Base-by-base conservation (phyloP, 2,888 invertebrate species). In the Heliconius charithonia region DNA sequence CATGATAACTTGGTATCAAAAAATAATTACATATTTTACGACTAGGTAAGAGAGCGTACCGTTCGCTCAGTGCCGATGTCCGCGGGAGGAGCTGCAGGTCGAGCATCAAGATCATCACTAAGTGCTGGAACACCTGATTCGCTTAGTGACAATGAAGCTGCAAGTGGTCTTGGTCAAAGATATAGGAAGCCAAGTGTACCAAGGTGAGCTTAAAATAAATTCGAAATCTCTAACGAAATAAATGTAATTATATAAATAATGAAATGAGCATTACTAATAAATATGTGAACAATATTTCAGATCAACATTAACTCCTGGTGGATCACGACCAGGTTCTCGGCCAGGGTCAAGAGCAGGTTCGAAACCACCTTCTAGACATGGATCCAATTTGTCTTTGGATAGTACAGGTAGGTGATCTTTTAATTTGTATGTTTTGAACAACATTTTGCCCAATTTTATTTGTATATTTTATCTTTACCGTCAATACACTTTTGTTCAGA, bases 331-430 rank as follows among this genome's bases (percentile, higher is more conserved):
- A 67, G 96, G 97, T 80, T 98, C 98, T 80, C 96, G 98, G 86
- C 97, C 98, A 69, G 97, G 97, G 56, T 98, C 98, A 83, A 96
- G 98, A 84, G 96, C 97, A 81, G 98, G 98, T 81, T 98, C 98
- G 82, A 98, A 98, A 91, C 98, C 99, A 83, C 98, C 98, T 32
- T 98, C 98, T 84, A 96, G 98, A 85, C 98, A 98, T 88, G 98
- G 98, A 83, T 99, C 99, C 70, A 98, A 98, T 88, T 96, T 98
- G 81, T 98, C 98, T 69, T 94, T 98, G 84, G 98, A 98, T 90
- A 98, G 98, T 90, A 97, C 98, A 90, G 98, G 98, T 98, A 91
- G 4, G 25, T 77, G 13, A 59, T 69, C 4, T 74, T n/a, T 22
- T 41, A n/a, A 4, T 45, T 27, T 37, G 1, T 16, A 69, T 41